phyloP scores from a whole-genome alignment of 1,140 invertebrate species.

The Drosophila biarmipes region DNA sequence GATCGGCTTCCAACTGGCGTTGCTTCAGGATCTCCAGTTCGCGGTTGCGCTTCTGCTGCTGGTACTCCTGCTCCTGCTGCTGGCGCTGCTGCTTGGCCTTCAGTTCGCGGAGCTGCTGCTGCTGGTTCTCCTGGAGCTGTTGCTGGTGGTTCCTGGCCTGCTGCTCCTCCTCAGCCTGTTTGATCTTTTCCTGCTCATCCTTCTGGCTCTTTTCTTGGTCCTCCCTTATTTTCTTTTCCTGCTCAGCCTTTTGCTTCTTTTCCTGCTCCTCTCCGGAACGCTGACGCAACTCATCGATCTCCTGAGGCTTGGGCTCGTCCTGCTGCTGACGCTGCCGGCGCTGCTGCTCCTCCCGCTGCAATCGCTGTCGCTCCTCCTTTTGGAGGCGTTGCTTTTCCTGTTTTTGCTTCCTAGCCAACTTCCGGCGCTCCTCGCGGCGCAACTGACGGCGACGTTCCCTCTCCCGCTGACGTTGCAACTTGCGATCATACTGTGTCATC shows the following conservation, averaged over 20 bases:
- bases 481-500: slow-evolving; percentile 69
- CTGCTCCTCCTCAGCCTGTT: slow-evolving; percentile 31
- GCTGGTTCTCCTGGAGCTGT: slow-evolving; percentile 21
- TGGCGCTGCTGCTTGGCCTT: slow-evolving; percentile 30
- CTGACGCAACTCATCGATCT: slow-evolving; percentile 51
- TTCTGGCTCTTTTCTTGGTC: slow-evolving; percentile 6
- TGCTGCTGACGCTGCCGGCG: slow-evolving; percentile 23
- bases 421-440: slow-evolving; percentile 55
- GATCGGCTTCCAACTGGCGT: slow-evolving; percentile 47
- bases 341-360: slow-evolving; percentile 29
- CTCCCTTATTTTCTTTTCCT: slow-evolving; percentile 4
- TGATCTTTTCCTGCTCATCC: slow-evolving; percentile 7
- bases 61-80: slow-evolving; percentile 33
- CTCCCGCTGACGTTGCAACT: slow-evolving; percentile 69
- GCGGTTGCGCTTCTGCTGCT: slow-evolving; percentile 31
- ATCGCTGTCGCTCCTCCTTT: slow-evolving; percentile 37
- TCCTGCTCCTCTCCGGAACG: slow-evolving; percentile 25
- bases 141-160: slow-evolving; percentile 21
- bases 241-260: slow-evolving; percentile 5
- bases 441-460: slow-evolving; percentile 63
- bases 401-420: slow-evolving; percentile 54
- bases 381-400: slow-evolving; percentile 43
- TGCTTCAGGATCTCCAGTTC: slow-evolving; percentile 56
- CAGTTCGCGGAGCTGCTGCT: slow-evolving; percentile 32
- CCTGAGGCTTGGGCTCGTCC: slow-evolving; percentile 25